Percentiles rank a stretch among this genome's conserved stretches.
These are phyloP conservation scores for Diplazon laetatorius DNA, from an alignment of 2,888 invertebrate species.

Conservation along the genomic window DNA sequence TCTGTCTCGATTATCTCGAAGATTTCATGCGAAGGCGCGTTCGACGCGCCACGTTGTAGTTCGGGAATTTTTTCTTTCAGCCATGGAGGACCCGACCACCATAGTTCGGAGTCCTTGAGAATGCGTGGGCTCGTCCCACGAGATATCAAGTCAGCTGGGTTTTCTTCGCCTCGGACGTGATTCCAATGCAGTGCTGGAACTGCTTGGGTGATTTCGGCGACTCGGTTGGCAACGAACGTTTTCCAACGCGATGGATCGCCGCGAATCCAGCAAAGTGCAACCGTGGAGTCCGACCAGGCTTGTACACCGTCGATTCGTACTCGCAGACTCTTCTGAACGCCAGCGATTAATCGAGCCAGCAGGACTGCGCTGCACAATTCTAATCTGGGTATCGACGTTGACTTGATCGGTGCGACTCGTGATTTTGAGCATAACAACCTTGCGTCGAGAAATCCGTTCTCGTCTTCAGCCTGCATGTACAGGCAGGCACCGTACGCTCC, in stretches of 20 bases:
- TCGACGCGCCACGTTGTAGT: neutral
- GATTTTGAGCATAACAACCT: slow-evolving; percentile 44
- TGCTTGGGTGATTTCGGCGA: slow-evolving; percentile 57
- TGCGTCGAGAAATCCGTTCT: neutral
- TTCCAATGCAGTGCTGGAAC: slow-evolving; percentile 59
- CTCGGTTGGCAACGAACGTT: slow-evolving; percentile 65
- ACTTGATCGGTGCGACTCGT: slow-evolving; percentile 49
- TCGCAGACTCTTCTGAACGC: slow-evolving; percentile 3
- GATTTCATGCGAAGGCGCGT: neutral
- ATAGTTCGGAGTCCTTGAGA: slow-evolving; percentile 54
- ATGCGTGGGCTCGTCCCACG: slow-evolving; percentile 61
- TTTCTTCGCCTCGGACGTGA: slow-evolving; percentile 65
- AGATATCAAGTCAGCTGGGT: slow-evolving; percentile 67
- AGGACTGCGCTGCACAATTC: slow-evolving; percentile 61
- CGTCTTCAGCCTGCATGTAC: slow-evolving; percentile 25
- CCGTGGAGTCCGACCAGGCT: slow-evolving; percentile 65
- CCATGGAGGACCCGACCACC: slow-evolving; percentile 67
- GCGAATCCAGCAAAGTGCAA: slow-evolving; percentile 65
- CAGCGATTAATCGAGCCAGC: slow-evolving; percentile 47
- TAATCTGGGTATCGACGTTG: slow-evolving; percentile 58
- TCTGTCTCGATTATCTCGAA: neutral
- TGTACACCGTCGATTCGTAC: slow-evolving; percentile 14
- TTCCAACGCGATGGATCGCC: slow-evolving; percentile 61
- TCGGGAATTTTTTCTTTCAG: neutral
- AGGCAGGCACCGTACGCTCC: slow-evolving; percentile 44